Base-by-base conservation (phyloP, 2,113 vertebrate species). In the Psettodes erumei region DNA sequence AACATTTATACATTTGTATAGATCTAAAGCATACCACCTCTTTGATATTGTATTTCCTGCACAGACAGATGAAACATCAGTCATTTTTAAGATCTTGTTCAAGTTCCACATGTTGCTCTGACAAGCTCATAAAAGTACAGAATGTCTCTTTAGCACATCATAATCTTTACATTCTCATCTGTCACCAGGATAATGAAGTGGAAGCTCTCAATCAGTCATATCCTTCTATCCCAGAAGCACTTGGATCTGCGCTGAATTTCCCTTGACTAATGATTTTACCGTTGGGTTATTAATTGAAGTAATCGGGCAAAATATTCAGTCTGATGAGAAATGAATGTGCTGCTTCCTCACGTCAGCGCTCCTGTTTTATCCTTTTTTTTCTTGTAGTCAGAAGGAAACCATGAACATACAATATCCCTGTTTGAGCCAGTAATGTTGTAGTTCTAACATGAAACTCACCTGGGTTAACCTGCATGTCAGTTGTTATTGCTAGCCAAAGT, bases 241-340 rank as follows among this genome's bases (percentile, higher is more conserved):
- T 79, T 51, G 28, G 59, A 65, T 70, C 60, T 58, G n/a, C 65
- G 64, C 78, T 69, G 86, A 85, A 84, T 88, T 82, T 82, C 83
- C 86, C 64, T 83, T 84, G 77, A 86, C 75, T 87, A 84, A 90
- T 86, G 88, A 64, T 83, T 70, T 71, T 42, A 47, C 75, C 48
- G 37, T 70, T 54, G 86, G 89, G 73, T 86, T 86, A 91, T 92
- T 92, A 92, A 90, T 85, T 85, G 87, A 90, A 82, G 84, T 88
- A 90, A 91, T 91, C 81, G 35, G 81, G 77, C 84, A 86, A 85
- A 85, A 76, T 84, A 79, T 81, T 76, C 81, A 65, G 38, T 81
- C 72, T 75, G 4, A 45, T 63, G 55, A 79, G 56, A 84, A 62
- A 77, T 51, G 19, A 68, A 54, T 64, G 59, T 56, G 32, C 19